These are phyloP conservation scores for Acanthacorydalis orientalis DNA, from an alignment of 2,888 invertebrate species.

Conservation along the genomic window DNA sequence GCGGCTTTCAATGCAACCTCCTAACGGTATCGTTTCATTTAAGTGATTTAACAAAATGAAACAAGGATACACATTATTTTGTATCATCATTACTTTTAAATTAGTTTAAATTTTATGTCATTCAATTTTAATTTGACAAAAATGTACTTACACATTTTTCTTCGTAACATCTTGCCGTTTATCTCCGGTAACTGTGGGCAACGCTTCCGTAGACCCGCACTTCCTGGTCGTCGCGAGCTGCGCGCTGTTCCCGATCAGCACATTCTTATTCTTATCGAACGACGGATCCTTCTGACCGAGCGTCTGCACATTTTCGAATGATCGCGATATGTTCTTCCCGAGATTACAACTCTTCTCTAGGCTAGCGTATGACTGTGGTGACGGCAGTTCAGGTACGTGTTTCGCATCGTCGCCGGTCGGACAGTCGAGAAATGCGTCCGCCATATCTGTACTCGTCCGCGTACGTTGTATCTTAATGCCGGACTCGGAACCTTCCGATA, in stretches of 20 bases:
- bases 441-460: neutral
- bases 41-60: no score
- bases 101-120: no score
- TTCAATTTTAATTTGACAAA: no score
- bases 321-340: neutral
- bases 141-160: neutral
- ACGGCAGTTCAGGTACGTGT: neutral
- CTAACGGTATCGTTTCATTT: no score
- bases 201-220: constrained; percentile 3
- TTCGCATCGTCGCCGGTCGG: neutral
- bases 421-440: neutral
- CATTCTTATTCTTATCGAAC: neutral
- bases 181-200: constrained; percentile 4
- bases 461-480: constrained; percentile 1
- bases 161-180: neutral
- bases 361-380: neutral
- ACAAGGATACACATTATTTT: no score
- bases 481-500: neutral
- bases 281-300: neutral
- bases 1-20: no score
- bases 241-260: no score
- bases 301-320: constrained; percentile 1
- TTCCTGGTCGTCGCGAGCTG: neutral
- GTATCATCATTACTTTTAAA: no score
- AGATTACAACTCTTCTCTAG: neutral